Evolutionary conservation across 2,888 invertebrate genomes (phyloP), one percentile per base, ranked within the genome.

Genomic region (Parnassius mnemosyne): DNA sequence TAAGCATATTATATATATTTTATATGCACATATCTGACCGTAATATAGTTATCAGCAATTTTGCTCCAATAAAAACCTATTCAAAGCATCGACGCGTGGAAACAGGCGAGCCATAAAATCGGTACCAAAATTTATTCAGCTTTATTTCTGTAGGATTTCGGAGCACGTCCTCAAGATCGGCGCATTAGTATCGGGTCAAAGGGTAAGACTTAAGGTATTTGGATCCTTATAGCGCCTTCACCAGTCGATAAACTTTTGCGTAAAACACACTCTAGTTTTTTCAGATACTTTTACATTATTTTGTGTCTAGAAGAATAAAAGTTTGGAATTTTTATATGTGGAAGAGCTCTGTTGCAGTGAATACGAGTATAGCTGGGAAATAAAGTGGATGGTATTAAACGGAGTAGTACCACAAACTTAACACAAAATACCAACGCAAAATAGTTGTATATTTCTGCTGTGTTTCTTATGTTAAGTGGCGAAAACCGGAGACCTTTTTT

Each of bases 101-200:
- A 75, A 70, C 66, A 73, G 67, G 54, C 66, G 69, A 69, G 68
- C 75, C 75, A 77, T 80, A 77, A 83, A 84, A 81, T 78, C 76
- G 76, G 78, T 71, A 70, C 74, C 73, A 72, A 75, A 73, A 73
- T 75, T 72, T 75, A 76, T 74, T 76, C 74, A 68, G 65, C 61
- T 66, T 71, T 70, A 72, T 70, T 71, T 68, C 70, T 68, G 69
- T 69, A 74, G 71, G 70, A 65, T 76, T 79, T 74, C 75, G 62
- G 62, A 66, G 75, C 83, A 82, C 81, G 81, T 81, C 67, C 69
- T 65, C 60, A 25, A 69, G 74, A 75, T 75, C 70, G 56, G 73
- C 70, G 68, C 64, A 74, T 84, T 82, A 80, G 77, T 78, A 73
- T 67, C 80, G 81, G 82, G 80, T 65, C 65, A 65, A 50, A 65